Base-by-base conservation (phyloP, 2,888 invertebrate species). In the Campoplex nolae region DNA sequence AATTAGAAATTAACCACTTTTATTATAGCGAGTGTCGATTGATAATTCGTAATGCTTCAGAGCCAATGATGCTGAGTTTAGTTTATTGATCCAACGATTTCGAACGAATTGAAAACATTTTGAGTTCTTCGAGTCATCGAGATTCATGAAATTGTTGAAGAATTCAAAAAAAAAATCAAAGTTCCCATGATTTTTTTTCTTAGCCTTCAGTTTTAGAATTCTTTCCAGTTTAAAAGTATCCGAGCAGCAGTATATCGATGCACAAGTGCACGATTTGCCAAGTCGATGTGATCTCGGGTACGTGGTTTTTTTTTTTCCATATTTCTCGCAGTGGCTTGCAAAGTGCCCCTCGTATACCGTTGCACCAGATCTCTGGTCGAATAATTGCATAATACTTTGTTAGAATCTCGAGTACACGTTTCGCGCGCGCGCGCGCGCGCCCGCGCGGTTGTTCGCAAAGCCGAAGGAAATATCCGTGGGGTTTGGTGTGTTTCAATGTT, bases 311-410 rank as follows among this genome's bases (percentile, higher is more conserved):
- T 38, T 62, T 48, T 67, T 32, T 48, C 2, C 35, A 54, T 38
- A 28, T 65, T 35, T n/a, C 42, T 58, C 45, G 38, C 2, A n/a
- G 68, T 32, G 42, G 32, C 42, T 42, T 18, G 45, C 48, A 79
- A 48, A 79, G 79, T 58, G n/a, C 45, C 28, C 42, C 45, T 32
- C 56, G 16, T 32, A 23, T 23, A 78, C 82, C 82, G 85, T 67
- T 81, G 76, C 83, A 78, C 82, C 68, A 82, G 83, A 86, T 86
- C 75, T 79, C 79, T 45, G 68, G 16, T 54, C 76, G 83, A 81
- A 84, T 88, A 89, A 89, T 89, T 89, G 89, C 89, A 85, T 87
- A 89, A 89, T 88, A 84, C 82, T 88, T 88, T 88, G 88, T 89
- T 88, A 70, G 79, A 79, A 84, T 81, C 75, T 62, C 54, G 83